Evolutionary conservation across 2,113 vertebrate genomes (phyloP).

Genomic region (Limanda limanda): DNA sequence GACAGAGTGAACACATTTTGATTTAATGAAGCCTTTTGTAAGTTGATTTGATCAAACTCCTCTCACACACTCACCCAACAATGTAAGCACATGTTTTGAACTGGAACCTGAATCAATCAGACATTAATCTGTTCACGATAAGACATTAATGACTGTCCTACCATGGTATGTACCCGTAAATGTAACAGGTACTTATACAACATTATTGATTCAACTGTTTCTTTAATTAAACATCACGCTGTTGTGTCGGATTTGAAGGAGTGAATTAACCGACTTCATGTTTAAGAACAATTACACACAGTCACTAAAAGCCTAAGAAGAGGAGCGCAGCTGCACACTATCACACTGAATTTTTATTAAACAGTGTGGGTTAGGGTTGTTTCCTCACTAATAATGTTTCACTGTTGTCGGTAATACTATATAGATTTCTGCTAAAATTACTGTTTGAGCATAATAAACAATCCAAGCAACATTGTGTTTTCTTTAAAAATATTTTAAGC

Average conservation of each 20-base stretch:
- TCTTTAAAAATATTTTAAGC: no score
- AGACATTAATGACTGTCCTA: not conserved
- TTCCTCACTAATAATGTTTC: no score
- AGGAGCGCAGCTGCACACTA: not conserved
- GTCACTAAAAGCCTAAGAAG: not conserved
- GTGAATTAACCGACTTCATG: not conserved
- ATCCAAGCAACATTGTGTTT: no score
- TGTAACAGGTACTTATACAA: not conserved
- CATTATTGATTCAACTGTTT: not conserved
- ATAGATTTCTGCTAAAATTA: no score
- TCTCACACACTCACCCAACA: not conserved
- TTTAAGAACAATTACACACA: not conserved
- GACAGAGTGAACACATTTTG: not conserved
- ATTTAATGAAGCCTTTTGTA: constrained; percentile 2
- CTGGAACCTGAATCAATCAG: not conserved
- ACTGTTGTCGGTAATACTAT: no score
- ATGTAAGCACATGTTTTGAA: not conserved
- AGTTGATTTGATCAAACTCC: constrained; percentile 1
- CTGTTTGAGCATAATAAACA: no score
- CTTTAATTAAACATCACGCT: constrained; percentile 11
- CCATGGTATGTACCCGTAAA: not conserved
- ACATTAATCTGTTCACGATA: not conserved
- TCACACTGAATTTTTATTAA: no score
- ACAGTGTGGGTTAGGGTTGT: no score
- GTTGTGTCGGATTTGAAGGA: not conserved